Percentiles rank a stretch among this genome's conserved stretches.
These are phyloP conservation scores for Hyperoplus immaculatus DNA, from an alignment of 2,797 vertebrate species.

Conservation along the genomic window DNA sequence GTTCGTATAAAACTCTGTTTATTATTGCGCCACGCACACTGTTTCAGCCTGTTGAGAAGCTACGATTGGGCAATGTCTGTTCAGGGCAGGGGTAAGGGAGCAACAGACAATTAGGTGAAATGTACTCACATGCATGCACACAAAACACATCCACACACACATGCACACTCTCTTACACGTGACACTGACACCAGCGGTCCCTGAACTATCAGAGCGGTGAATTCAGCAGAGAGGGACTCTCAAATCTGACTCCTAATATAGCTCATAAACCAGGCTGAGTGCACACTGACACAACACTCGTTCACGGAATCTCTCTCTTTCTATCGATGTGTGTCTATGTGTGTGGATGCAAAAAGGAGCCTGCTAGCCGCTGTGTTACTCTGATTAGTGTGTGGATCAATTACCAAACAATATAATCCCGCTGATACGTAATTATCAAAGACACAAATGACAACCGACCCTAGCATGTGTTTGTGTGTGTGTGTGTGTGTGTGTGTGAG, in stretches of 20 bases:
- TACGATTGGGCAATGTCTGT: not conserved
- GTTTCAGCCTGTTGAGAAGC: not conserved
- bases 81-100: not conserved
- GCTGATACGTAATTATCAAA: conserved; percentile 49
- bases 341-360: conserved; percentile 12
- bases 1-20: not conserved
- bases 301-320: conserved; percentile 17
- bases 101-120: conserved; percentile 23
- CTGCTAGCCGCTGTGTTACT: conserved; percentile 7
- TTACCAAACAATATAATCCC: conserved; percentile 63
- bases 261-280: conserved; percentile 71
- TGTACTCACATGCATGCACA: conserved; percentile 11
- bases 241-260: conserved; percentile 66
- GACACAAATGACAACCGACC: conserved; percentile 11
- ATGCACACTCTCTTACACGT: conserved; percentile 33
- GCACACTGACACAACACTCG: conserved; percentile 49
- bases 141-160: conserved; percentile 3
- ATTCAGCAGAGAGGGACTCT: conserved; percentile 67
- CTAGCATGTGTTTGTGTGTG: not conserved
- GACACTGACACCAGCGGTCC: conserved; percentile 48
- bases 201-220: conserved; percentile 57
- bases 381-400: conserved; percentile 58
- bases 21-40: not conserved
- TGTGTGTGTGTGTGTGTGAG: not conserved
- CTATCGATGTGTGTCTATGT: conserved; percentile 8